Conservation (phyloP, 2,888 invertebrate species). For the Amphipoea lucens region DNA sequence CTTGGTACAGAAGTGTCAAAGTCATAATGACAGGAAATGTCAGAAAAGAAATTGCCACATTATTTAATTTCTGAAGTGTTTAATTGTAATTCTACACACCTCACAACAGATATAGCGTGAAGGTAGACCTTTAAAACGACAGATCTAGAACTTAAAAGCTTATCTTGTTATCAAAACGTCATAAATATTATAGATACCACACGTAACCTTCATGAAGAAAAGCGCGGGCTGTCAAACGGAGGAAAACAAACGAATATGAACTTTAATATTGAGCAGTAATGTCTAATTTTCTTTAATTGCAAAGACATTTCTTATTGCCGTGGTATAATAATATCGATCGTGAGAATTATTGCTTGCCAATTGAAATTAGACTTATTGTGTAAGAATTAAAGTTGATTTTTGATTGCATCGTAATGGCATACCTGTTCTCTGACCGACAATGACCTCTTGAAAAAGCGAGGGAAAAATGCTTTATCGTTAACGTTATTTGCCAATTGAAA, state of each 20-base stretch:
- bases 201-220: conserved; percentile 58
- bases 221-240: conserved; percentile 55
- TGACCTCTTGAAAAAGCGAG: conserved; percentile 86
- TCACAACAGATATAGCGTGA: neutral
- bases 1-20: conserved; percentile 16
- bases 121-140: conserved; percentile 6
- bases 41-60: neutral
- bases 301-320: conserved; percentile 65
- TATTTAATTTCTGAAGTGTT: neutral
- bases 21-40: conserved; percentile 11
- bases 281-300: conserved; percentile 26
- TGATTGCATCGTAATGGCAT: conserved; percentile 61
- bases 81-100: neutral
- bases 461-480: conserved; percentile 74
- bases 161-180: conserved; percentile 49
- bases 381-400: conserved; percentile 57
- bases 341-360: conserved; percentile 71
- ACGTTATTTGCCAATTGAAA: conserved; percentile 23
- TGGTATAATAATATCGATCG: conserved; percentile 74
- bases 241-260: conserved; percentile 30
- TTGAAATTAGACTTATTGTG: conserved; percentile 25
- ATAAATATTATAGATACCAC: conserved; percentile 51
- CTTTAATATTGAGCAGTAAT: conserved; percentile 29
- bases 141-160: conserved; percentile 39
- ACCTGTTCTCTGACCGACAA: conserved; percentile 87